Percentiles rank a stretch among this genome's conserved stretches.
Evolutionary conservation across 2,888 invertebrate species (phyloP).

Genomic region (Spilarctia lutea): DNA sequence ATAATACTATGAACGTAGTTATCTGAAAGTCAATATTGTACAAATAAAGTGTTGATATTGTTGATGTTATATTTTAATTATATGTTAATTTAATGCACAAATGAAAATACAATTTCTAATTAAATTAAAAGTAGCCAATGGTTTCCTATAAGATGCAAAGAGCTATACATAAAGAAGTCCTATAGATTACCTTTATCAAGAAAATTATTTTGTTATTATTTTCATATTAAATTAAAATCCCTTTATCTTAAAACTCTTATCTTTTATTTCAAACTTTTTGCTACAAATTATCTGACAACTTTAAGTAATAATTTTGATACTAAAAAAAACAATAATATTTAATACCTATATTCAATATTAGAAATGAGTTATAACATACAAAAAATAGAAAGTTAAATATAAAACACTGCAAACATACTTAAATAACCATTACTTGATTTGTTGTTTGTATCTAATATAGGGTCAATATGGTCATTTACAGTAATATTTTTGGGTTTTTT

Average conservation of each 20-base stretch:
- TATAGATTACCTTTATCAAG: not conserved
- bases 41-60: not conserved
- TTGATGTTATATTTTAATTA: not conserved
- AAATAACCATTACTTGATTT: too few species aligned
- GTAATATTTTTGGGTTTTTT: too few species aligned
- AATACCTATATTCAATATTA: not conserved
- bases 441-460: too few species aligned
- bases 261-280: too few species aligned
- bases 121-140: not conserved
- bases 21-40: constrained; percentile 4
- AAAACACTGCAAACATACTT: too few species aligned
- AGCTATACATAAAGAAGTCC: not conserved
- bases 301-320: not conserved
- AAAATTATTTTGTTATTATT: not conserved
- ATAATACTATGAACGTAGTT: not conserved
- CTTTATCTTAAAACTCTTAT: too few species aligned
- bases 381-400: not conserved
- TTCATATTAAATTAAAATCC: too few species aligned
- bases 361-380: not conserved
- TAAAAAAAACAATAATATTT: not conserved
- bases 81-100: not conserved
- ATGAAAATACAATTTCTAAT: not conserved
- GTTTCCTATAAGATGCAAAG: not conserved
- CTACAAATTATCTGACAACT: not conserved
- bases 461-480: too few species aligned